Base-by-base conservation (phyloP, 92 coral and sea anemone genomes). In the Scolanthus callimorphus region DNA sequence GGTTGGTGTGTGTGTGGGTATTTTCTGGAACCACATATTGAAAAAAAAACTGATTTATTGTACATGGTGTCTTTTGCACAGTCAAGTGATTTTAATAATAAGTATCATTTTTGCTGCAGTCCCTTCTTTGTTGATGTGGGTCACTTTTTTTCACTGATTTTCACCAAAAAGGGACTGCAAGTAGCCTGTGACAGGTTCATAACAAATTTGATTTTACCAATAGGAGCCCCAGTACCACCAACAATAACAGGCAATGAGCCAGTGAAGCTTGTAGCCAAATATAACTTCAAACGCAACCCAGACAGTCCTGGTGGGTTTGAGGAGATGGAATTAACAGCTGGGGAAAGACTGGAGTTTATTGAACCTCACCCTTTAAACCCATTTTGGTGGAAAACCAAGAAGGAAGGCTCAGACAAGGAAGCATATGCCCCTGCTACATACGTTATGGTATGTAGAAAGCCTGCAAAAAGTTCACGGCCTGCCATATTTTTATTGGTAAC, bases 371-470 rank as follows among this genome's bases (percentile, higher is more conserved):
- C 91, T 11, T 41, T 45, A n/a, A 88, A 81, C 49, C 95, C 92
- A 27, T 76, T 67, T 45, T 94, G 99, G 99, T 94, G 99, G 99
- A 74, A 80, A 49, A 94, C 88, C 6, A 69, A 20, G 59, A 80
- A 68, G 37, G 70, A 69, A 25, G 70, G 65, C 23, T 67, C 58
- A 24, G 95, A 82, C 4, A 60, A 81, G n/a, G 37, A 51, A 31
- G 99, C 90, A 57, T 88, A 74, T 70, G 81, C 78, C 10, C 99
- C 99, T 51, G 90, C 96, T 0, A 76, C 69, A 0, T 94, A 94
- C 65, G 55, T 94, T 58, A 84, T 88, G 99, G 99, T 94, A 67
- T n/a, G n/a, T n/a, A n/a, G n/a, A n/a, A n/a, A n/a, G n/a, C n/a
- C n/a, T n/a, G n/a, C n/a, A n/a, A n/a, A n/a, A n/a, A n/a, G n/a